Base-by-base conservation (phyloP, 37 sponge, comb jelly and placozoan genomes). In the Haliclona indistincta region DNA sequence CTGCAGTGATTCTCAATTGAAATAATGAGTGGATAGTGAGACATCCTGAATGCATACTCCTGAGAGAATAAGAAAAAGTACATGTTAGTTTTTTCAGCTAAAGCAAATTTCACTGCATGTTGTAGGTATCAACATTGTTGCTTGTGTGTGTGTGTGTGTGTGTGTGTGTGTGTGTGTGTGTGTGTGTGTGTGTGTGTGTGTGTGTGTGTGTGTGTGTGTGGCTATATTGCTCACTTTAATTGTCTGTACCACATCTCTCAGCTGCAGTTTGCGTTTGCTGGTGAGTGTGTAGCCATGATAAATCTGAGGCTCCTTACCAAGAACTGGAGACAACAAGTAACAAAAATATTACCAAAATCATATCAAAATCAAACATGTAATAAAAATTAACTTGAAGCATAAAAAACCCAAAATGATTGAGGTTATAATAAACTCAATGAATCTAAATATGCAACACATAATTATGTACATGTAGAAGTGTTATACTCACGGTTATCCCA, bases 211-310 rank as follows among this genome's bases (percentile, higher is more conserved):
- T n/a, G n/a, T n/a, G n/a, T n/a, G n/a, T n/a, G n/a, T n/a, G n/a
- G n/a, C n/a, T n/a, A n/a, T n/a, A n/a, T n/a, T n/a, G n/a, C 66
- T 74, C 47, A 88, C 88, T 67, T 84, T 88, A 63, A 95, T 87
- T 23, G 96, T 85, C 3, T 74, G 77, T 33, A 93, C 75, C 62
- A 92, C 93, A 56, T 82, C 86, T 54, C 84, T 89, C 64, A 96
- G 83, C 11, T 70, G 78, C 4, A 96, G 77, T 19, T 89, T 83
- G n/a, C n/a, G n/a, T n/a, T n/a, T n/a, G 38, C 84, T 81, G 41
- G 90, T 89, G 20, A 96, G 76, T 19, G 97, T 96, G 73, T 86
- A 68, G 35, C 97, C 97, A 79, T 96, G 97, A 66, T 89, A 89
- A 5, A 96, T 70, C 1, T 79, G 39, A 17, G 93, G 93, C 38